Evolutionary conservation across 2,113 vertebrate species (phyloP), one percentile per base, ranked within the genome.

Genomic region (Danionella cerebrum): DNA sequence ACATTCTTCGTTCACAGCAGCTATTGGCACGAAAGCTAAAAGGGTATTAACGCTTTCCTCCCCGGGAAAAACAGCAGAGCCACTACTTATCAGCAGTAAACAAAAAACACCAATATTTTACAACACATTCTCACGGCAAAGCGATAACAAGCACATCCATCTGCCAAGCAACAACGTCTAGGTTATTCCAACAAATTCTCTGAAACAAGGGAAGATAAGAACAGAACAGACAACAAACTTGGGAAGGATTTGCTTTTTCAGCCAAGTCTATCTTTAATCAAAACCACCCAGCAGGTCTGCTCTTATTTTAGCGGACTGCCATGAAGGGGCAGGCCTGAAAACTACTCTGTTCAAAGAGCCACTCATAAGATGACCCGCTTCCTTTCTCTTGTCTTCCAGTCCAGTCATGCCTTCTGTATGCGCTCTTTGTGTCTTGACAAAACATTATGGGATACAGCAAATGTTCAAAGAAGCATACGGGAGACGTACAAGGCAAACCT

Each of bases 371-470:
- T 29, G 38, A 60, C 57, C 57, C 35, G 21, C 18, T 57, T 57
- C 33, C 35, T 24, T 57, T 57, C 53, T 57, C 33, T 22, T 10
- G 39, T 24, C 54, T 60, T 14, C 24, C 57, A 60, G 5, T 6
- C 57, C 10, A 4, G 39, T 41, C 57, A 24, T 60, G 58, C 10
- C 39, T 33, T 22, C 25, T 47, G 24, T 47, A 21, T 33, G 41
- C 36, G 41, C 24, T 60, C 58, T 62, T 44, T 47, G 14, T 62
- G 10, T 62, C 25, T 9, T 62, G 6, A 45, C 41, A 47, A 62
- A 45, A 45, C 41, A 47, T 62, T n/a, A 62, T 33, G 14, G 41
- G 25, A 21, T 47, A 45, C 27, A 42, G 41, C 27, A 25, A 47
- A n/a, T 31, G 24, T n/a, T 31, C 21, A 62, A 45, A 62, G 41